Base-by-base conservation (phyloP, 2,888 invertebrate genomes). In the Eupithecia dodoneata region DNA sequence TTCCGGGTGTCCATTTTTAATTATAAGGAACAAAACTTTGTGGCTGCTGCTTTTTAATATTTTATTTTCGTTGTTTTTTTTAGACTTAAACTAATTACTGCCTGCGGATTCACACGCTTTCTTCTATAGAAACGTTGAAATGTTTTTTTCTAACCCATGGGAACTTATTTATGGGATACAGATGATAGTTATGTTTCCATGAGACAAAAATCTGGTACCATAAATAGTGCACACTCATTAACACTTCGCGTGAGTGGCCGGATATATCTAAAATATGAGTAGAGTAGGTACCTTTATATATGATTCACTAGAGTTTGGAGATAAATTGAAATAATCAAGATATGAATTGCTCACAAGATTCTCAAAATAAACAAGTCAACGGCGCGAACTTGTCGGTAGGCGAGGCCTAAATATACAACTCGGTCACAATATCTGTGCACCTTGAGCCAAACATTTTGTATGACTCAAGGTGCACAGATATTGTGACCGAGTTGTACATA, bases 1-100 rank as follows among this genome's bases (percentile, higher is more conserved):
- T 78, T 80, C 77, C 79, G 77, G 75, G 4, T 74, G 70, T 49
- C 67, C 79, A 72, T 79, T 73, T 80, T 75, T 77, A 73, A 80
- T 80, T 81, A 78, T 72, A n/a, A 41, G n/a, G 9, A 45, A 78
- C 75, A 72, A 72, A 78, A 77, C 71, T 77, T 75, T 76, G 79
- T 74, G 73, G 67, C 15, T 63, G 30, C 59, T 71, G 72, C 67
- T 77, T 75, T 77, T 63, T 59, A 75, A 75, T 71, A 63, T 18
- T 30, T 59, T 30, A 30, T 45, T 66, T 44, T 45, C 18, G n/a
- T 45, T 10, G 7, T 67, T 15, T 67, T 67, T 30, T 67, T 44
- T 66, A 42, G 2, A 42, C 41, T 5, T 65, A 30, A 55, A n/a
- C n/a, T n/a, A 55, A 4, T 65, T 30, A 30, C 30, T 30, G 30